Percentiles rank a stretch among this genome's conserved stretches.
Evolutionary conservation across 2,113 vertebrate genomes (phyloP).

Genomic region (Mirounga angustirostris): DNA sequence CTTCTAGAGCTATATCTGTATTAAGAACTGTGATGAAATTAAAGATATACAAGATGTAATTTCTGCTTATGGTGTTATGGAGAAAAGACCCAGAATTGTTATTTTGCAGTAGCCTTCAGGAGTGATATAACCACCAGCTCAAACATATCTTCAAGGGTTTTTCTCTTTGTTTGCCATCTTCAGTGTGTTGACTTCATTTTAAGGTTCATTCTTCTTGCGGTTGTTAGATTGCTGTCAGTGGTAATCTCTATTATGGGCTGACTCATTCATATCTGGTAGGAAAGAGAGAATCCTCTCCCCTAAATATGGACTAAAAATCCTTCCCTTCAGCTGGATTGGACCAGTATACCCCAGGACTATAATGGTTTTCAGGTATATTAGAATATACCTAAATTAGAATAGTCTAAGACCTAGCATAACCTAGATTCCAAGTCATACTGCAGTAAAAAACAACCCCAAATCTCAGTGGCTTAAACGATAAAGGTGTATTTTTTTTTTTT

Average conservation of each 20-base stretch:
- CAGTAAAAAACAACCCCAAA: not conserved
- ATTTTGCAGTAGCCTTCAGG: constrained; percentile 39
- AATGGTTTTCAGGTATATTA: constrained; percentile 31
- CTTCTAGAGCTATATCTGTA: constrained; percentile 17
- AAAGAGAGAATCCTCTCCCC: not conserved
- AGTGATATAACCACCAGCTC: not conserved
- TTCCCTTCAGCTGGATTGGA: not conserved
- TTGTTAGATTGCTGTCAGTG: not conserved
- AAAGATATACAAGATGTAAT: constrained; percentile 22
- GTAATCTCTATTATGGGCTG: constrained; percentile 11
- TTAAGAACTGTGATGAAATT: constrained; percentile 47
- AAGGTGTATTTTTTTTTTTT: not conserved
- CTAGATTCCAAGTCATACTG: constrained; percentile 21
- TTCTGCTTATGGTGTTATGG: constrained; percentile 2
- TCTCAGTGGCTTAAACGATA: constrained; percentile 39
- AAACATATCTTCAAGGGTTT: not conserved
- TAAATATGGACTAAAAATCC: not conserved
- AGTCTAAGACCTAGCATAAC: constrained; percentile 9
- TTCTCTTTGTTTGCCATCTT: not conserved
- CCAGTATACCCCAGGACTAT: not conserved
- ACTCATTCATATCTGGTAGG: not conserved
- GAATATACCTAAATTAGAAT: not conserved
- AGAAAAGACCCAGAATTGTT: constrained; percentile 26
- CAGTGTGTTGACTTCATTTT: not conserved
- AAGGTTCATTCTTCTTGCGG: not conserved